phyloP scores from a whole-genome alignment of 2,113 vertebrate species.

The Megaceryle torquata region DNA sequence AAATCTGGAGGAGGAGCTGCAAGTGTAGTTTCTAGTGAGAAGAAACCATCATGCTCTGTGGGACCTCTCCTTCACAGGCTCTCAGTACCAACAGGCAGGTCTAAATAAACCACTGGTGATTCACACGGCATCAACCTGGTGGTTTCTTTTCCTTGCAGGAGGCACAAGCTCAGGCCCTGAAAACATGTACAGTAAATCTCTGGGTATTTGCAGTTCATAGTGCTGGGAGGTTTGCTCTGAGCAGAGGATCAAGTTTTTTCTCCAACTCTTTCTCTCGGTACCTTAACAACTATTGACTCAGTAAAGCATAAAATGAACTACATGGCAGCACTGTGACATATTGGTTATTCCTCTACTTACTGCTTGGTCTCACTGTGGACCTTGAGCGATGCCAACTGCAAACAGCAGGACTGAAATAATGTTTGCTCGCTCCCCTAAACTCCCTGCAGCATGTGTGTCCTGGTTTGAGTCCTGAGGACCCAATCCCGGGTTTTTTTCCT shows the following conservation, averaged over 20 bases:
- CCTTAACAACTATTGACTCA: background rate
- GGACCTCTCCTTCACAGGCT: rapidly evolving
- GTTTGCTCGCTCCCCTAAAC: rapidly evolving
- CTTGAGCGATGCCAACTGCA: background rate
- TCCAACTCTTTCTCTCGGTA: background rate
- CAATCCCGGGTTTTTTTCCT: background rate
- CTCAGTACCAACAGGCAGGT: background rate
- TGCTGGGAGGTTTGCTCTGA: background rate
- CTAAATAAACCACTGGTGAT: background rate
- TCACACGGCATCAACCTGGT: background rate
- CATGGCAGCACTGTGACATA: background rate
- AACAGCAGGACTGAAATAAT: background rate
- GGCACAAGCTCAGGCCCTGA: background rate
- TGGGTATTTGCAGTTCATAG: background rate
- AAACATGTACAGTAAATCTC: background rate
- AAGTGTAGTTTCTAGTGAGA: background rate
- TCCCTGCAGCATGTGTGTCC: background rate
- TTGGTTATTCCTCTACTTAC: background rate
- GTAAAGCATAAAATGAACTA: background rate
- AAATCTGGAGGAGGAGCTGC: background rate
- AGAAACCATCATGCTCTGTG: rapidly evolving
- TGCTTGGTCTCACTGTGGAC: background rate
- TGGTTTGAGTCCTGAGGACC: background rate
- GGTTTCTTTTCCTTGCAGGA: background rate
- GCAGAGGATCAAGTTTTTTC: background rate